Conservation (phyloP, 2,113 vertebrate species). For the Dasyurus viverrinus region DNA sequence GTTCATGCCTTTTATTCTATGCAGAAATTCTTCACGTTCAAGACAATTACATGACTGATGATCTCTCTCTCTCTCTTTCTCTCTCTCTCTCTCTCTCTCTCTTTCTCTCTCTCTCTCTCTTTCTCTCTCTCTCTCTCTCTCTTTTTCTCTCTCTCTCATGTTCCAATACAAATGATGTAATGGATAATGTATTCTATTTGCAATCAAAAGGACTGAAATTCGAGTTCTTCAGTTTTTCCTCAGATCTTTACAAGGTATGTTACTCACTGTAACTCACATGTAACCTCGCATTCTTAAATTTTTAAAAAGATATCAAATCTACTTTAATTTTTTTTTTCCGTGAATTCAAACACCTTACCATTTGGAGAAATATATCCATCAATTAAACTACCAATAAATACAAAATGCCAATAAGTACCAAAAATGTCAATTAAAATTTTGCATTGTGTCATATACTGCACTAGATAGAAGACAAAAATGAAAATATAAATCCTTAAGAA, state of each 20-base stretch:
- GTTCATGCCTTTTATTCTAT: background rate
- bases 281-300: background rate
- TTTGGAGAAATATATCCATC: background rate
- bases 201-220: too few relatives aligned
- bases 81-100: too few relatives aligned
- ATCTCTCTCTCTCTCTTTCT: too few relatives aligned
- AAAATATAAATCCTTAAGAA: background rate
- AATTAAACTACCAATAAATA: background rate
- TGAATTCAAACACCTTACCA: background rate
- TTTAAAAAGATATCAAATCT: background rate
- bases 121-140: too few relatives aligned
- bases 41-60: background rate
- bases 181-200: too few relatives aligned
- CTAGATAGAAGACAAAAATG: background rate
- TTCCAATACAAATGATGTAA: too few relatives aligned
- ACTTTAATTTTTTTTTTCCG: background rate
- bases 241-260: too few relatives aligned
- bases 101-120: too few relatives aligned
- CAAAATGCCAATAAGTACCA: background rate
- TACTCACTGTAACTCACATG: too few relatives aligned
- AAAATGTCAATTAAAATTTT: background rate
- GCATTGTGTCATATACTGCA: background rate
- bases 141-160: too few relatives aligned
- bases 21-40: background rate
- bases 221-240: too few relatives aligned